These are phyloP conservation scores for Philopedon plagiatum DNA, from an alignment of 2,888 invertebrate genomes.

Conservation along the genomic window DNA sequence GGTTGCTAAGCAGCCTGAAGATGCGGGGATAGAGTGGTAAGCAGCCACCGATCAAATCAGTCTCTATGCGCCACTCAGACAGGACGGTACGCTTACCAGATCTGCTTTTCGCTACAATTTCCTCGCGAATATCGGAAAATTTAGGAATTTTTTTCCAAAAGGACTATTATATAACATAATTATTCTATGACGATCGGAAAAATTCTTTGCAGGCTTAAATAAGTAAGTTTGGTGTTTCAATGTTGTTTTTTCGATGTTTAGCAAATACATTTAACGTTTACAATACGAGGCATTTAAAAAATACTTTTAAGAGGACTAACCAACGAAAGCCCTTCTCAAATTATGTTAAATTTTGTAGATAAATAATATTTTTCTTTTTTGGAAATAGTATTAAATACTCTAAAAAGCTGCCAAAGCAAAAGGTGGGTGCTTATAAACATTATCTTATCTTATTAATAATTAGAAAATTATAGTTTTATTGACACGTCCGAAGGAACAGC, in stretches of 20 bases:
- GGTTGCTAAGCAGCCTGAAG: constrained; percentile 66
- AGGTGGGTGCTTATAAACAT: too few relatives aligned
- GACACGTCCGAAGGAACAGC: too few relatives aligned
- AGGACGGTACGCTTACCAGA: constrained; percentile 19
- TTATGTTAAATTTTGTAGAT: background rate
- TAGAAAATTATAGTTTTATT: too few relatives aligned
- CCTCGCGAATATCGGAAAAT: background rate
- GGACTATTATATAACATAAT: background rate
- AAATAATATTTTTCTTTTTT: too few relatives aligned
- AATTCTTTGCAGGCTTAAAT: constrained; percentile 13
- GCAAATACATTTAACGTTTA: too few relatives aligned
- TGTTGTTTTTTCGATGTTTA: constrained; percentile 40
- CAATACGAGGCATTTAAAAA: too few relatives aligned
- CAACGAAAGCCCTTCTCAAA: background rate
- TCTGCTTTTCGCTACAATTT: background rate
- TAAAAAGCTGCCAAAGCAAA: too few relatives aligned
- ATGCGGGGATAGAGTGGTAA: constrained; percentile 63
- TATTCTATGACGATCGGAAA: background rate
- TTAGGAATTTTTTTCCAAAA: background rate
- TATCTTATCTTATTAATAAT: too few relatives aligned
- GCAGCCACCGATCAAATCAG: constrained; percentile 60
- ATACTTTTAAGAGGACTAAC: background rate
- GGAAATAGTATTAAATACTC: too few relatives aligned
- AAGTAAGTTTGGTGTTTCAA: constrained; percentile 43
- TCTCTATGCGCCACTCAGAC: constrained; percentile 36